A percentile compares a stretch with the other conserved stretches of the same genome.
Conservation (phyloP, 2,113 vertebrate species). For the Pandion haliaetus region DNA sequence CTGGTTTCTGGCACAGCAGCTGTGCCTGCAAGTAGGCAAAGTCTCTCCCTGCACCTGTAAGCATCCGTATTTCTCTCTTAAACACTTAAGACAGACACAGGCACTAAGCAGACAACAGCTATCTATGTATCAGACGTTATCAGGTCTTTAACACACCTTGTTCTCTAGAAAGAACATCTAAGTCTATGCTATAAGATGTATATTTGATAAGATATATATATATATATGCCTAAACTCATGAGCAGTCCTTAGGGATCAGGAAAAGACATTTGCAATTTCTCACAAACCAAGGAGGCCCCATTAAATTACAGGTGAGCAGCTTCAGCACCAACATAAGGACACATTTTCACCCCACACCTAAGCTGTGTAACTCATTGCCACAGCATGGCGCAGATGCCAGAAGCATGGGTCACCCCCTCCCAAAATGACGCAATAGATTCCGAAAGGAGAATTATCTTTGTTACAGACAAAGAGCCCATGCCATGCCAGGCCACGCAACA, state of each 20-base stretch:
- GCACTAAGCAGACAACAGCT: not conserved
- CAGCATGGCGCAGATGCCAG: fast-evolving
- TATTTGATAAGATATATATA: not conserved
- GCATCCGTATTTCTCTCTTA: not conserved
- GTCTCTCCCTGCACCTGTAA: not conserved
- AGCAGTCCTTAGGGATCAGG: not conserved
- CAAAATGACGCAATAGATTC: not conserved
- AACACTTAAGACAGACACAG: not conserved
- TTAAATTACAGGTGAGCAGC: not conserved
- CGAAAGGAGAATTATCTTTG: not conserved
- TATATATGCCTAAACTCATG: not conserved
- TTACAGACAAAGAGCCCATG: not conserved
- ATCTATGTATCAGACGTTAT: not conserved
- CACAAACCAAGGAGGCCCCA: not conserved
- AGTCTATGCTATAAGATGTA: not conserved
- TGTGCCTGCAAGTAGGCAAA: not conserved
- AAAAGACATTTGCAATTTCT: not conserved
- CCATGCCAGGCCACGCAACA: not conserved
- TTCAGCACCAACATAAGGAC: not conserved
- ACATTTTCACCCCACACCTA: not conserved
- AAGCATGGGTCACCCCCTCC: not conserved
- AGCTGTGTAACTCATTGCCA: not conserved
- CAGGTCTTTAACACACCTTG: not conserved
- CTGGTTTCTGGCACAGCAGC: not conserved
- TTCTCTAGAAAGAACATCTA: not conserved